phyloP scores from a whole-genome alignment of 2,797 vertebrate species.

The Scleropages formosus region DNA sequence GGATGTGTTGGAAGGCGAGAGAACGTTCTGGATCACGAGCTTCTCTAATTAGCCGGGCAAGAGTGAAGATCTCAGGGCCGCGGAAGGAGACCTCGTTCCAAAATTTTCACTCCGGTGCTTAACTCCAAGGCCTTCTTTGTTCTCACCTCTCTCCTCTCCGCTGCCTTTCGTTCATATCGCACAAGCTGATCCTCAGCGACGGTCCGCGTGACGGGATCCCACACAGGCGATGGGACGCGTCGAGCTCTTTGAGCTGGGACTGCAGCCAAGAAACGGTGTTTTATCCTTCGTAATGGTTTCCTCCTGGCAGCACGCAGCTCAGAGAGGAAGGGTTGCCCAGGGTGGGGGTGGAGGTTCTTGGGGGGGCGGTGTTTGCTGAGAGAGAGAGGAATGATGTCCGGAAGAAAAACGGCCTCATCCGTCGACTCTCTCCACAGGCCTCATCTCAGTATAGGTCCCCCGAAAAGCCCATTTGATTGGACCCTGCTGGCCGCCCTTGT shows the following conservation, averaged over 20 bases:
- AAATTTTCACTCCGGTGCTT: not conserved
- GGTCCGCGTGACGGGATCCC: not conserved
- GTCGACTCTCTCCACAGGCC: not conserved
- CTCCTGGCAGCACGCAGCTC: conserved; percentile 6
- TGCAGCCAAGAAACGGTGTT: not conserved
- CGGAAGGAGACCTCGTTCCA: not conserved
- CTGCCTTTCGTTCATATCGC: not conserved
- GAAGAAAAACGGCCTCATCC: not conserved
- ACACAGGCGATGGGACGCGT: not conserved
- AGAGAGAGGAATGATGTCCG: not conserved
- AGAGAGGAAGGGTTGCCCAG: not conserved
- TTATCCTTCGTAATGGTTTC: conserved; percentile 14
- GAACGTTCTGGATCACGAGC: not conserved
- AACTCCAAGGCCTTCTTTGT: not conserved
- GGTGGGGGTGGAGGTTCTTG: not conserved
- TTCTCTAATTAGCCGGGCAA: not conserved
- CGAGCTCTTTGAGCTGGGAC: conserved; percentile 17
- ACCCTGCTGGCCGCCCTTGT: conserved; percentile 1
- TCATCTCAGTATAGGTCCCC: not conserved
- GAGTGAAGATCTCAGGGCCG: not conserved
- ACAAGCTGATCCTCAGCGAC: not conserved
- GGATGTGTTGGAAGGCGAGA: not conserved
- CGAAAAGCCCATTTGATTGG: not conserved
- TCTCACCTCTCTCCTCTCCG: not conserved
- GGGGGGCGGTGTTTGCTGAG: not conserved